These are phyloP conservation scores for Cephus cinctus DNA, from an alignment of 1,140 invertebrate genomes.

Conservation along the genomic window DNA sequence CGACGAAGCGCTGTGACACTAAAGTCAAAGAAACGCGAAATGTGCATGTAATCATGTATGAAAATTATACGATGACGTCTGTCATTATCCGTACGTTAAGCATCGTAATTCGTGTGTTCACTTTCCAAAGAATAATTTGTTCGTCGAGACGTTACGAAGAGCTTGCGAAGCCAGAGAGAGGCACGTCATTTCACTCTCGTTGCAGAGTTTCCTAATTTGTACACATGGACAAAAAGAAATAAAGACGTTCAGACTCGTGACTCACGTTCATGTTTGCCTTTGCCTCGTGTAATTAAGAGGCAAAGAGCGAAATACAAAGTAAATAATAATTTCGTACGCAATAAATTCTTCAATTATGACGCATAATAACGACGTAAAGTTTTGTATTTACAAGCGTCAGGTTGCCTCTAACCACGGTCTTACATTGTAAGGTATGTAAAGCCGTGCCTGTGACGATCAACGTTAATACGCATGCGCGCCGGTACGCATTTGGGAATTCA, in stretches of 20 bases:
- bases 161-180: conserved; percentile 23
- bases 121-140: not conserved
- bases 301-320: conserved; percentile 11
- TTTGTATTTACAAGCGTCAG: too few relatives aligned
- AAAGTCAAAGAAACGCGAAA: too few relatives aligned
- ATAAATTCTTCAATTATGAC: not conserved
- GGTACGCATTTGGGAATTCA: not conserved
- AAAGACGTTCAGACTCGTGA: not conserved
- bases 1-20: too few relatives aligned
- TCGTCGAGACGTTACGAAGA: not conserved
- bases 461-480: too few relatives aligned
- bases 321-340: not conserved
- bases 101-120: conserved; percentile 1
- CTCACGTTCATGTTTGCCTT: conserved; percentile 19
- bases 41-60: conserved; percentile 19
- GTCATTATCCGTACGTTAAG: conserved; percentile 26
- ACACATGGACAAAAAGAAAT: conserved; percentile 38
- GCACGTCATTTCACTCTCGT: conserved; percentile 40
- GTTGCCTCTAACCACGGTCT: too few relatives aligned
- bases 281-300: conserved; percentile 13
- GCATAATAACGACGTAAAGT: not conserved
- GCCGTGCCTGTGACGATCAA: too few relatives aligned
- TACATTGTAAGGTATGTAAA: too few relatives aligned
- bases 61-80: conserved; percentile 21
- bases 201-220: conserved; percentile 47